These are phyloP conservation scores for Helogale parvula DNA, from an alignment of 2,113 vertebrate genomes.

Conservation along the genomic window DNA sequence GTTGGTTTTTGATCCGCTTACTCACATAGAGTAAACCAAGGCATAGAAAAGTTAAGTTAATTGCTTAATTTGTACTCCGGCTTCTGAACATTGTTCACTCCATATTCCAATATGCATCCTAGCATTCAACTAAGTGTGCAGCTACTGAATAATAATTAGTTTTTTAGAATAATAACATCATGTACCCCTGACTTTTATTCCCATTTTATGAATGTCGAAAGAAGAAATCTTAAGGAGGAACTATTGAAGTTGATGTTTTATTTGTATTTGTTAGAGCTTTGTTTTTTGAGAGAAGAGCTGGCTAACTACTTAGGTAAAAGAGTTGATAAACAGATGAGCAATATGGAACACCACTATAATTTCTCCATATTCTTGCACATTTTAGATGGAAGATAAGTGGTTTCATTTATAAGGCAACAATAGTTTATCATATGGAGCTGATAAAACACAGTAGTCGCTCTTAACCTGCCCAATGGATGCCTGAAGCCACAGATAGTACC, in stretches of 20 bases:
- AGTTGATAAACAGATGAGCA: not conserved
- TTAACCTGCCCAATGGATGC: not conserved
- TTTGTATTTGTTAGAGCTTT: conserved; percentile 44
- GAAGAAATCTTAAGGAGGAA: conserved; percentile 5
- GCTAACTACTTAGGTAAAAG: not conserved
- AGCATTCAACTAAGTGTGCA: not conserved
- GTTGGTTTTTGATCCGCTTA: not conserved
- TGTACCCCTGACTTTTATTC: not conserved
- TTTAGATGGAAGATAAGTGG: not conserved
- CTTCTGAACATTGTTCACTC: not conserved
- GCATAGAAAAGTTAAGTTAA: not conserved
- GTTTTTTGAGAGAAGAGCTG: not conserved
- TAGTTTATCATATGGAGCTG: not conserved
- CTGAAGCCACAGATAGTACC: not conserved
- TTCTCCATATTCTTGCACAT: not conserved
- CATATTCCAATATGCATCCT: not conserved
- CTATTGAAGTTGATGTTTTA: conserved; percentile 7
- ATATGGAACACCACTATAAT: not conserved
- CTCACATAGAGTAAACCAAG: not conserved
- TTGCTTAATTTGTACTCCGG: not conserved
- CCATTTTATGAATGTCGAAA: not conserved
- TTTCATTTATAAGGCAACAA: not conserved
- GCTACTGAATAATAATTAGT: conserved; percentile 19
- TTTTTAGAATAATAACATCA: not conserved
- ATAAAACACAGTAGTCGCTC: not conserved